Base-by-base conservation (phyloP, 2,113 vertebrate species). In the Etheostoma cragini region DNA sequence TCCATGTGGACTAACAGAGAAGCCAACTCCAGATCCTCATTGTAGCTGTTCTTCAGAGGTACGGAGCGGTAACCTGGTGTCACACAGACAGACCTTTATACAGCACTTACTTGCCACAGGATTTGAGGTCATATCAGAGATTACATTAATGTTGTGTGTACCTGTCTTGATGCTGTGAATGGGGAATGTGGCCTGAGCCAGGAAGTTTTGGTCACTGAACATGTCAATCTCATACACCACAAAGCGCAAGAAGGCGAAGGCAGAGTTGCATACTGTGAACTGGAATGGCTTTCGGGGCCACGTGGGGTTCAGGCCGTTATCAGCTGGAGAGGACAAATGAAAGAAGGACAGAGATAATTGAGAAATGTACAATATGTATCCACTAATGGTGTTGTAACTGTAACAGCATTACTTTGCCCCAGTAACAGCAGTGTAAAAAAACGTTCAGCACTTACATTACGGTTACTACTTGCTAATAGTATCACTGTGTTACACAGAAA, bases 191-290 rank as follows among this genome's bases (percentile, higher is more conserved):
- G 98, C 98, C 91, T 99, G 98, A 62, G 98, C 98, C 89, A 99
- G 89, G 92, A 99, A 99, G 90, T 99, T 99, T 94, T 98, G 98
- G 3, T 99, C 98, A 0, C 95, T 99, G 94, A 99, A 99, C 97
- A 99, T 99, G 94, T 99, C 98, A 24, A 99, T 98, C 88, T 99
- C 98, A 1, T 99, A 99, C 5, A 99, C 98, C 86, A 97, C 98
- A 0, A 99, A 99, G 76, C 98, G 97, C 19, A 99, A 93, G 92
- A 98, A 99, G 80, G 97, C 96, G 24, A 99, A 99, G 15, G 97
- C 96, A 0, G 98, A 97, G 90, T 99, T 99, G 87, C 88, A 94
- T 72, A 99, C 94, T 16, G 95, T 95, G 91, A 99, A 99, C 71
- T 95, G 95, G 94, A 98, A 98, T 4, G 95, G 84, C 92, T 99